These are phyloP conservation scores for Tenthredo notha DNA, from an alignment of 2,888 invertebrate species.

Conservation along the genomic window DNA sequence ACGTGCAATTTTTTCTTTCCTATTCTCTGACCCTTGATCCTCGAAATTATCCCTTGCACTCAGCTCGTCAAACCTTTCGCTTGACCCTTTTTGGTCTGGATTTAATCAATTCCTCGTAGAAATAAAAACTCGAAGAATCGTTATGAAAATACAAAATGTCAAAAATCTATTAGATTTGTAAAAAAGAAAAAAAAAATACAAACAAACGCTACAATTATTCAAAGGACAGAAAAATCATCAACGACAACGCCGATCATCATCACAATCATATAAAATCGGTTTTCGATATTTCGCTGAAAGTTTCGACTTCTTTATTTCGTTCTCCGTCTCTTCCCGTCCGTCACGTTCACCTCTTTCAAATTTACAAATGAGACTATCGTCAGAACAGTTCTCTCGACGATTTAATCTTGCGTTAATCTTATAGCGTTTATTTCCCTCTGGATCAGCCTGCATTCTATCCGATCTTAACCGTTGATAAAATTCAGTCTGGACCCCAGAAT, in stretches of 20 bases:
- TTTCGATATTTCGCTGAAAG: neutral
- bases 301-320: neutral
- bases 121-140: neutral
- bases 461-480: neutral
- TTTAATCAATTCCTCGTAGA: neutral
- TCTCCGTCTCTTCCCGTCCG: neutral
- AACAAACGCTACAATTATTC: neutral
- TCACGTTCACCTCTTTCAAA: neutral
- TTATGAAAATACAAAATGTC: neutral
- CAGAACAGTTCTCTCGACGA: neutral
- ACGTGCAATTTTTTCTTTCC: neutral
- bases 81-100: neutral
- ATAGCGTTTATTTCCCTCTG: neutral
- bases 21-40: neutral
- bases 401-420: neutral
- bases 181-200: too few species aligned
- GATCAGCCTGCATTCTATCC: neutral
- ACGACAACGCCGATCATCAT: neutral
- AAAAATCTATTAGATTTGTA: neutral
- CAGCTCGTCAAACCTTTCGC: neutral
- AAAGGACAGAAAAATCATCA: neutral
- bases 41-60: neutral
- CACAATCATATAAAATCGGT: neutral
- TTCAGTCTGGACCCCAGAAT: conserved; percentile 11
- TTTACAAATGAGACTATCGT: neutral